A percentile compares a stretch with the other conserved stretches of the same genome.
phyloP scores from a whole-genome alignment of 2,797 vertebrate species.

The Parotocinclus haroldoi region DNA sequence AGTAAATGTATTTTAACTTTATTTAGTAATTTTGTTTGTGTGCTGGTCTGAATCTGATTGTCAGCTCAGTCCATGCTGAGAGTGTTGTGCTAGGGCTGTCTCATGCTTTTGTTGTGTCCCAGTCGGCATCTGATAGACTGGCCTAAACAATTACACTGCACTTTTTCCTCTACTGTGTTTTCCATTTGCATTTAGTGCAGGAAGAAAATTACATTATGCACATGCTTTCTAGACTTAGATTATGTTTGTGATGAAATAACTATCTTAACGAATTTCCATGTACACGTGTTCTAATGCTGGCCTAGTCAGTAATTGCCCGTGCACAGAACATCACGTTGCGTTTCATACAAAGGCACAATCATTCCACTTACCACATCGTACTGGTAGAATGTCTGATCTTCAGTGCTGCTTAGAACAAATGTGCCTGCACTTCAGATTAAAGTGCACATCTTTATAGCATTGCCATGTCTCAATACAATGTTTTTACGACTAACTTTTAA shows the following conservation, averaged over 20 bases:
- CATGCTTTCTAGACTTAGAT: not conserved
- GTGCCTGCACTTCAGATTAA: no score
- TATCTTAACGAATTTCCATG: not conserved
- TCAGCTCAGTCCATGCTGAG: not conserved
- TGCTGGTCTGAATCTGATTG: not conserved
- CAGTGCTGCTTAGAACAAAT: no score
- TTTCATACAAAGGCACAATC: not conserved
- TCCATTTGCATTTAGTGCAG: not conserved
- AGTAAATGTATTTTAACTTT: conserved; percentile 32
- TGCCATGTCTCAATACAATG: no score
- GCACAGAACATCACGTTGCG: no score
- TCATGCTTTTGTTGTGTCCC: conserved; percentile 5
- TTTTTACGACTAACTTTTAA: no score
- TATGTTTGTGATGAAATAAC: not conserved
- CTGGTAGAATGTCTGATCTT: no score
- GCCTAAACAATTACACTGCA: not conserved
- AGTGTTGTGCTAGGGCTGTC: conserved; percentile 4
- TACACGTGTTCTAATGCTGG: not conserved
- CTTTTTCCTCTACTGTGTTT: not conserved
- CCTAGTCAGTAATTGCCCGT: not conserved
- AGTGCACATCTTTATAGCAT: no score
- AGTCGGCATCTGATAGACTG: conserved; percentile 8
- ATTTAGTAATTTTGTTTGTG: conserved; percentile 10
- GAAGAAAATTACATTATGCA: not conserved
- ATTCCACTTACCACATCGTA: no score